These are phyloP conservation scores for Anhinga rufa DNA, from an alignment of 2,113 vertebrate species.

Conservation along the genomic window DNA sequence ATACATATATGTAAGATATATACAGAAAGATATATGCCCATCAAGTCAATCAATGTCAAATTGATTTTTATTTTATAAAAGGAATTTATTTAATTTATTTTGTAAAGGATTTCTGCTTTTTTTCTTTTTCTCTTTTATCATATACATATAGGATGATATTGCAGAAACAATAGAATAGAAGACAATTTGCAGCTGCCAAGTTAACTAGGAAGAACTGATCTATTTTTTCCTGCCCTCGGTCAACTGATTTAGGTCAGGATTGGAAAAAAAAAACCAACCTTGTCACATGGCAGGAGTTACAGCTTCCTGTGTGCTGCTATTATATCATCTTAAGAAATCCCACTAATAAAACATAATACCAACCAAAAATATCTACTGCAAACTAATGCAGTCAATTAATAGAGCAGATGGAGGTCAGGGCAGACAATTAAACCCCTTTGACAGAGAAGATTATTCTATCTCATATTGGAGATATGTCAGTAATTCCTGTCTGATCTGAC, in stretches of 20 bases:
- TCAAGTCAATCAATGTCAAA: background rate
- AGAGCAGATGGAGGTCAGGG: conserved; percentile 38
- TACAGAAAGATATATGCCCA: background rate
- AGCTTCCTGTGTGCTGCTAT: background rate
- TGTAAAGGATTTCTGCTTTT: background rate
- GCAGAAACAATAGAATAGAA: background rate
- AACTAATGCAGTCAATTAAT: conserved; percentile 39
- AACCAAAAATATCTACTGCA: conserved; percentile 24
- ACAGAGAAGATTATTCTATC: conserved; percentile 36
- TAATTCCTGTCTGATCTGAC: conserved; percentile 41
- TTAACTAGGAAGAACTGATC: background rate
- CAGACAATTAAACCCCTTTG: conserved; percentile 34
- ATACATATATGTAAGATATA: background rate
- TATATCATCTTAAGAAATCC: background rate
- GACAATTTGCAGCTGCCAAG: background rate
- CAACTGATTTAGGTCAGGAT: conserved; percentile 2
- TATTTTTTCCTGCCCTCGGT: background rate
- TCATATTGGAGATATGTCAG: conserved; percentile 16
- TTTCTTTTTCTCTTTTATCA: background rate
- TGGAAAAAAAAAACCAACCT: background rate
- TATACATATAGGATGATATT: background rate
- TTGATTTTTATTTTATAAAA: background rate
- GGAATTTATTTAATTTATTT: background rate
- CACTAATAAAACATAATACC: conserved; percentile 22
- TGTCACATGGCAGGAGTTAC: background rate